phyloP scores from a whole-genome alignment of 2,113 vertebrate species.

The Pheucticus melanocephalus region DNA sequence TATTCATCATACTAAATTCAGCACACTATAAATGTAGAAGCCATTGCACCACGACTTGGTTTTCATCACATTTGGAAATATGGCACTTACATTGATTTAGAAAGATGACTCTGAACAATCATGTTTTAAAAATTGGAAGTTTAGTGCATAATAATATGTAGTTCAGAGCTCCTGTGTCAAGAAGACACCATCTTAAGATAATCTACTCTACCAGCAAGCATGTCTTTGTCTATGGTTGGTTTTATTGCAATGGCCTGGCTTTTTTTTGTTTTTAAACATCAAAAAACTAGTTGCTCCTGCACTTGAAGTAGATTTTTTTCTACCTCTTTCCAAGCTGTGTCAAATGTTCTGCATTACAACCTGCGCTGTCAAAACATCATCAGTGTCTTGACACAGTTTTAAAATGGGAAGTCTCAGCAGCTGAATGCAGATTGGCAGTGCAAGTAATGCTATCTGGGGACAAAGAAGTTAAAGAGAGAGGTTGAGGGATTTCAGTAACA shows the following conservation, averaged over 20 bases:
- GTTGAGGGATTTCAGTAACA: background rate
- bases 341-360: conserved; percentile 6
- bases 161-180: background rate
- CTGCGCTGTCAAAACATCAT: conserved; percentile 41
- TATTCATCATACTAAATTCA: background rate
- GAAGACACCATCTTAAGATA: background rate
- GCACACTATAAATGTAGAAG: background rate
- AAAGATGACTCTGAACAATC: background rate
- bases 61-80: background rate
- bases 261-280: background rate
- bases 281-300: background rate
- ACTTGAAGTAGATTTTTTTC: background rate
- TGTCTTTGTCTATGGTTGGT: background rate
- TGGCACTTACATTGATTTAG: background rate
- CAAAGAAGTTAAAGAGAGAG: background rate
- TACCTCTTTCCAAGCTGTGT: background rate
- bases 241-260: background rate
- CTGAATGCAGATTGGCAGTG: background rate
- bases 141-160: background rate
- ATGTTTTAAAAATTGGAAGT: background rate
- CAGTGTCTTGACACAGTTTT: conserved; percentile 51
- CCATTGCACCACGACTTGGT: background rate
- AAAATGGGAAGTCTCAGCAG: conserved; percentile 13
- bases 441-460: background rate
- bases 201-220: background rate